Evolutionary conservation across 2,888 invertebrate genomes (phyloP), one percentile per base, ranked within the genome.

Genomic region (Clanis bilineata): DNA sequence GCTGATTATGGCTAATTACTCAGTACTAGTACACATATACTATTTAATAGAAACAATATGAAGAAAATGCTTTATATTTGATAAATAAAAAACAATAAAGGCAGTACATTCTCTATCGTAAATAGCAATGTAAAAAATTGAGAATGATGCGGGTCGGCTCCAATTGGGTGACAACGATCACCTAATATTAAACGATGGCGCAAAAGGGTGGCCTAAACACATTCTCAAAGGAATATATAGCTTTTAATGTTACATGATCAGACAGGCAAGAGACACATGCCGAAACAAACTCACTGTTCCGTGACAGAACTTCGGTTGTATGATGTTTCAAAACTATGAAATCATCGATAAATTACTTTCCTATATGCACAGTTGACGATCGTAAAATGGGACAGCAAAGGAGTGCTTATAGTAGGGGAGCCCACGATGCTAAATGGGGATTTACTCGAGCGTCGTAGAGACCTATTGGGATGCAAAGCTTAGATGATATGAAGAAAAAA

Each of bases 121-220:
- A 28, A 51, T 9, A 23, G 28, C 28, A 9, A 3, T 32, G 18
- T 21, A 64, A 68, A 70, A 76, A 73, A 74, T 76, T 74, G 70
- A 61, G 71, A 73, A 65, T 73, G 78, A 78, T 70, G 64, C 64
- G 72, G 75, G 76, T 75, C 61, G 65, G 68, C 62, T 59, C 32
- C 62, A 63, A 62, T 67, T 65, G 59, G 62, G 63, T 57, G 45
- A 69, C 56, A 65, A 64, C 58, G 55, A 43, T 5, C 56, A 36
- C 39, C 56, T 54, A 47, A 41, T 23, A 61, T 62, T 65, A 72
- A 60, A 23, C 60, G 62, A 51, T 65, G 65, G 32, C 18, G 18
- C 51, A 32, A 51, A 51, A 51, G 32, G 18, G 51, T 56, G 39
- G 32, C 25, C 22, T 57, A 63, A 64, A 60, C n/a, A 56, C 56